Base-by-base conservation (phyloP, 2,113 vertebrate species). In the Myotis davidii region DNA sequence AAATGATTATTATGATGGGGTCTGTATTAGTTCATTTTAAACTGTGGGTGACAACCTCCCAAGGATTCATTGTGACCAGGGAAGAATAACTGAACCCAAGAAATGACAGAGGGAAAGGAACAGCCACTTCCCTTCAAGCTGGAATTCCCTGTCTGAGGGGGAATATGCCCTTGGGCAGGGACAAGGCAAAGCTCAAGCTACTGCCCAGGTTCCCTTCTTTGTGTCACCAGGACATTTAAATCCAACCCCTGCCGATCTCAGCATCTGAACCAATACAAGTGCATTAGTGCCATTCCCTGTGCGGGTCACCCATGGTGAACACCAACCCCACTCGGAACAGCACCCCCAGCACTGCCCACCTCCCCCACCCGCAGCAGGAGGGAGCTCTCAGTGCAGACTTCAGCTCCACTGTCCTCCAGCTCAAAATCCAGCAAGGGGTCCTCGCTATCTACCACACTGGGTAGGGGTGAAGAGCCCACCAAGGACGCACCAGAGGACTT, bases 11-110 rank as follows among this genome's bases (percentile, higher is more conserved):
- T 17, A 73, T 3, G 29, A 72, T 32, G 45, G 45, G 23, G 18
- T 50, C 29, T 91, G 29, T 45, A 9, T 48, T 45, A 54, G 32
- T 45, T 83, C 21, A 87, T 81, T 91, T 90, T 91, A 95, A 93
- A 93, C 73, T 34, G 6, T 27, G n/a, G n/a, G 8, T 77, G 83
- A 88, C 67, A 91, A 72, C 13, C 65, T 92, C 90, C 82, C 74
- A 48, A 77, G 45, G 69, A 56, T 64, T 29, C 42, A 34, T 0
- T 56, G 37, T 52, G 73, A 88, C 54, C 45, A 54, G 48, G 23
- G 48, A 74, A 84, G 59, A 92, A 78, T 16, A 70, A 92, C 70
- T 34, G 23, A 83, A 84, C 65, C 42, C 65, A 73, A 74, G 64
- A 82, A 94, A 86, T 0, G 25, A 56, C 18, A 64, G 48, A 14